phyloP scores from a whole-genome alignment of 1,140 invertebrate species.

The Neotoxoptera formosana region DNA sequence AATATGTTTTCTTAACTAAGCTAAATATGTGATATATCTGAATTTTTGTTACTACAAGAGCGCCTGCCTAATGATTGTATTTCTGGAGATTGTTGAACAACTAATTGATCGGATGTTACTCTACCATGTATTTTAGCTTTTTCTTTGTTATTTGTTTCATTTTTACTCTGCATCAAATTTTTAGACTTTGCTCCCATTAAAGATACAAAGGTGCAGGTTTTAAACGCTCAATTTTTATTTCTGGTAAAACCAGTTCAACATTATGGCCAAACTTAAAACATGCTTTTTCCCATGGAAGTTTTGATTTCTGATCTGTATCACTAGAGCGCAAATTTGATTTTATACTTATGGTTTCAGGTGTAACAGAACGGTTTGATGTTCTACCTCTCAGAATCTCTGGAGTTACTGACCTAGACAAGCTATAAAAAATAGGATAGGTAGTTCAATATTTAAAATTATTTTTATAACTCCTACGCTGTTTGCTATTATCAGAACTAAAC shows the following conservation, averaged over 20 bases:
- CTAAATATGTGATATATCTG: background rate
- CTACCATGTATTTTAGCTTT: conserved; percentile 18
- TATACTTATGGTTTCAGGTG: background rate
- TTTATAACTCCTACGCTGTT: background rate
- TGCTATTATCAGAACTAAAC: conserved; percentile 28
- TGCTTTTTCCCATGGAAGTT: background rate
- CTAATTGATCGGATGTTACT: conserved; percentile 17
- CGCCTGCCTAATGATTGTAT: background rate
- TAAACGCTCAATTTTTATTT: background rate
- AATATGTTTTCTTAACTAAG: no score
- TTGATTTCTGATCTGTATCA: background rate
- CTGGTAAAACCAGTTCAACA: background rate
- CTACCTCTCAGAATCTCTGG: conserved; percentile 18
- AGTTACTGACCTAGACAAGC: conserved; percentile 41
- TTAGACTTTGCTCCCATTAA: background rate
- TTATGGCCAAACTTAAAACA: background rate
- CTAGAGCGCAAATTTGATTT: conserved; percentile 43
- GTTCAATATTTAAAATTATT: background rate
- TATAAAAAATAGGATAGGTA: no score
- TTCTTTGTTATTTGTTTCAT: background rate
- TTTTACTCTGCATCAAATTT: background rate
- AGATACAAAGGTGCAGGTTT: background rate
- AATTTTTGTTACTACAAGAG: conserved; percentile 35
- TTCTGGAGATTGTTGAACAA: background rate
- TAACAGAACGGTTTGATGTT: background rate